phyloP scores from a whole-genome alignment of 64 coral and sea anemone species.

The Montipora efflorescens region DNA sequence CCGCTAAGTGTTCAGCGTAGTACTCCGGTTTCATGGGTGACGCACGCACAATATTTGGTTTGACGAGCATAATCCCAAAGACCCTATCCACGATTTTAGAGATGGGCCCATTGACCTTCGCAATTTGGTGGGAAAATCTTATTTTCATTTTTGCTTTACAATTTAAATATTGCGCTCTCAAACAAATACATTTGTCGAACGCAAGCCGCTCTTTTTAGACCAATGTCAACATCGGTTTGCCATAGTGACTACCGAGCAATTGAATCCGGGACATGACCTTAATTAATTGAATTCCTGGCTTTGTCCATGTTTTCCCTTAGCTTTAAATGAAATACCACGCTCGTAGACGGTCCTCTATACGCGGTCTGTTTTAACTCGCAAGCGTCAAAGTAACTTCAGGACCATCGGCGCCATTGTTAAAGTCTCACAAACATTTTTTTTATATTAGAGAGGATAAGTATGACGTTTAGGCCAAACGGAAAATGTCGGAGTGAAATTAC shows the following conservation, averaged over 20 bases:
- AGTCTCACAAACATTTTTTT: background rate
- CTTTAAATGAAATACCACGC: background rate
- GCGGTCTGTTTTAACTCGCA: slow-evolving; percentile 12
- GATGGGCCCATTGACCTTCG: background rate
- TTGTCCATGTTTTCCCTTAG: background rate
- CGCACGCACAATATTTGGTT: background rate
- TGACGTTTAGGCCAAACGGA: too few species aligned
- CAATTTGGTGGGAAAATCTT: background rate
- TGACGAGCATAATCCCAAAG: background rate
- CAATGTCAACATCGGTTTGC: background rate
- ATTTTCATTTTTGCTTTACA: background rate
- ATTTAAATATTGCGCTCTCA: background rate
- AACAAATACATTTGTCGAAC: background rate
- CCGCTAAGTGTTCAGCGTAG: too few species aligned
- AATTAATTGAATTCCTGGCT: background rate
- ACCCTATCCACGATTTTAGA: background rate
- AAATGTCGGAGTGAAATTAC: too few species aligned
- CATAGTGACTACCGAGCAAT: background rate
- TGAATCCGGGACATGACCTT: background rate
- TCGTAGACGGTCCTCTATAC: slow-evolving; percentile 20
- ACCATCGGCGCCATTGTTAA: background rate
- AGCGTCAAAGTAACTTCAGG: background rate
- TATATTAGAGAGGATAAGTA: background rate
- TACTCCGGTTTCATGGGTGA: background rate
- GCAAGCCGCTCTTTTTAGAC: background rate